phyloP scores from a whole-genome alignment of 2,888 invertebrate genomes.

The Pheosia gnoma region DNA sequence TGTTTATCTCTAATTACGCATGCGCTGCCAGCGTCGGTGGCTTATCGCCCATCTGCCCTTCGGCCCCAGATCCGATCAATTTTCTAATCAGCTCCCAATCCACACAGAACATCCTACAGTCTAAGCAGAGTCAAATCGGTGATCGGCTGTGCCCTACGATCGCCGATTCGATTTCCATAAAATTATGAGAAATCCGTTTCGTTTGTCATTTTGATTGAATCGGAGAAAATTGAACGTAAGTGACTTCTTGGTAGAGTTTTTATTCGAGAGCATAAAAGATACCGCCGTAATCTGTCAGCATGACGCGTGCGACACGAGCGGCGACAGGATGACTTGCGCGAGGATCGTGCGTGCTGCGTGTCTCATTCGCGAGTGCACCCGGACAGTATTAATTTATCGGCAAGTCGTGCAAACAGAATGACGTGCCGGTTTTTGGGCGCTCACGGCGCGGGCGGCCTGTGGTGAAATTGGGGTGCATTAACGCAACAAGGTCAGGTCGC shows the following conservation, averaged over 20 bases:
- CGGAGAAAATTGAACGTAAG: slow-evolving; percentile 52
- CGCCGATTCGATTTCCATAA: slow-evolving; percentile 49
- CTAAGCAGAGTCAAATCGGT: slow-evolving; percentile 54
- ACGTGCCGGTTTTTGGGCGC: slow-evolving; percentile 74
- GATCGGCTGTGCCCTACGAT: slow-evolving; percentile 34
- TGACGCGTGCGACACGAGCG: slow-evolving; percentile 23
- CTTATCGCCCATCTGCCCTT: slow-evolving; percentile 81
- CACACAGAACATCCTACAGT: slow-evolving; percentile 68
- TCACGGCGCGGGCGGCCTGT: slow-evolving; percentile 49
- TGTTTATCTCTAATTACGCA: slow-evolving; percentile 84
- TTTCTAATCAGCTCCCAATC: slow-evolving; percentile 77
- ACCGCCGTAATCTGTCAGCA: slow-evolving; percentile 42
- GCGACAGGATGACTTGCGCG: slow-evolving; percentile 50
- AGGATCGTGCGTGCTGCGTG: slow-evolving; percentile 54
- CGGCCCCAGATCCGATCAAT: slow-evolving; percentile 78
- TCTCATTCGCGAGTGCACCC: slow-evolving; percentile 60
- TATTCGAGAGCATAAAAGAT: slow-evolving; percentile 53
- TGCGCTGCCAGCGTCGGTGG: slow-evolving; percentile 77
- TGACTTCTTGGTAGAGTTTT: slow-evolving; percentile 56
- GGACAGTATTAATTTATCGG: slow-evolving; percentile 75
- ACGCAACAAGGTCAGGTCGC: slow-evolving; percentile 76
- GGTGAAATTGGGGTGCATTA: slow-evolving; percentile 82
- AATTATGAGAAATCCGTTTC: slow-evolving; percentile 57
- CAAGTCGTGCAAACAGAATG: slow-evolving; percentile 79
- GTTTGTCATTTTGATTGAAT: slow-evolving; percentile 58